Evolutionary conservation across 2,797 vertebrate species (phyloP), one percentile per base, ranked within the genome.

Genomic region (Meda fulgida): DNA sequence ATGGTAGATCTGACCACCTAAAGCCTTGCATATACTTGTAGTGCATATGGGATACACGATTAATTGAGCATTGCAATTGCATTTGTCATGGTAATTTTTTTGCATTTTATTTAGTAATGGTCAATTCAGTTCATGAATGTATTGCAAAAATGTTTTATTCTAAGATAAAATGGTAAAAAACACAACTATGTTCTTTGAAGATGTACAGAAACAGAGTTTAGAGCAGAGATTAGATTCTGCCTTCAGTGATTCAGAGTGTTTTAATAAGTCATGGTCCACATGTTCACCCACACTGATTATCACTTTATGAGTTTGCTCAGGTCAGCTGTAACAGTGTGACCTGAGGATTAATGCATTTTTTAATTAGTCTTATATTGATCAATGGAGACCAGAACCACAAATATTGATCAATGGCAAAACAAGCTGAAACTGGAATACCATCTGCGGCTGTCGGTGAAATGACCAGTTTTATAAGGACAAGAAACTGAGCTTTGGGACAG

Each of bases 331-430:
- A 46, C 55, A 80, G 75, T 80, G 55, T 34, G 38, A 38, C 75
- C 40, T 3, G 55, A 80, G 83, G 81, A 81, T 91, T 92, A 90
- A 91, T 92, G 77, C 81, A 93, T 93, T 86, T 89, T 79, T 81
- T 91, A 80, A 93, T 94, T 80, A 89, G 73, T 70, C 58, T 23
- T 66, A 53, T 88, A 93, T 90, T 91, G 93, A 93, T 88, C 87
- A 77, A 84, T 71, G 76, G 71, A 84, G 85, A 84, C 72, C 71
- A 88, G 81, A 69, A 81, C 88, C 67, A 78, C 85, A 60, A 65
- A 19, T 92, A 93, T 93, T 87, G 93, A 94, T 94, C 88, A 19
- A n/a, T 34, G 78, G 85, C 29, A 34, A 79, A 77, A 85, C 79
- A 87, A 82, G 83, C 83, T 89, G 89, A 90, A 82, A 89, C 84